These are phyloP conservation scores for Cephalopholis sonnerati DNA, from an alignment of 2,113 vertebrate genomes.

Conservation along the genomic window DNA sequence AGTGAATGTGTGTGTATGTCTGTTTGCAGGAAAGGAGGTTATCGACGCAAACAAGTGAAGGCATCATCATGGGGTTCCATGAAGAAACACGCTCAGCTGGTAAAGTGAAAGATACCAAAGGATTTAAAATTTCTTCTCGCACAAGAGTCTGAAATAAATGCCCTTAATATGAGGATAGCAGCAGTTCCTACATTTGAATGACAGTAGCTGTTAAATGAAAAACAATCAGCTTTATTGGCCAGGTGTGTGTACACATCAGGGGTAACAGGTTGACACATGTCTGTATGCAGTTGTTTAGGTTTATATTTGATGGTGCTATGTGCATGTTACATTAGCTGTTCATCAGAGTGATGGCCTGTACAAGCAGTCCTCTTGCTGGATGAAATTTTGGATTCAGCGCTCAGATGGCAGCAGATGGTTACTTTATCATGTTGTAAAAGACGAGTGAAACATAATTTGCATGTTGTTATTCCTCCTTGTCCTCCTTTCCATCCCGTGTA, in stretches of 20 bases:
- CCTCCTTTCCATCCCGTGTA: conserved; percentile 4
- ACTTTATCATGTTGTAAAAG: not conserved
- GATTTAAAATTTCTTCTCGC: not conserved
- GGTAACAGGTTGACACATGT: too few relatives aligned
- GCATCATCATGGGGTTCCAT: conserved; percentile 76
- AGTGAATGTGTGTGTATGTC: not conserved
- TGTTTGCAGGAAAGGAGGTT: conserved; percentile 74
- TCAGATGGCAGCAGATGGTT: not conserved
- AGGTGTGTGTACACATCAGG: too few relatives aligned
- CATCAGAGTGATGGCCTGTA: too few relatives aligned
- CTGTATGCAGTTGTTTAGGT: too few relatives aligned
- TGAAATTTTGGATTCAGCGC: not conserved
- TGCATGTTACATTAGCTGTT: too few relatives aligned
- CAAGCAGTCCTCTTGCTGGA: not conserved
- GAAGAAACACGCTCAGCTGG: conserved; percentile 60
- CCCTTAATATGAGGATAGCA: not conserved
- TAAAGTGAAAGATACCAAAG: conserved; percentile 6
- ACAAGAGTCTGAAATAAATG: not conserved
- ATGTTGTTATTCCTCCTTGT: not conserved
- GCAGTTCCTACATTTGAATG: not conserved
- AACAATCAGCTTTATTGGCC: too few relatives aligned
- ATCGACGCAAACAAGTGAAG: conserved; percentile 68
- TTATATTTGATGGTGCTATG: too few relatives aligned
- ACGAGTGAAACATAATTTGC: not conserved
- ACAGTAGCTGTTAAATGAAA: not conserved